phyloP scores from a whole-genome alignment of 2,797 vertebrate species.

The Dipus sagitta region DNA sequence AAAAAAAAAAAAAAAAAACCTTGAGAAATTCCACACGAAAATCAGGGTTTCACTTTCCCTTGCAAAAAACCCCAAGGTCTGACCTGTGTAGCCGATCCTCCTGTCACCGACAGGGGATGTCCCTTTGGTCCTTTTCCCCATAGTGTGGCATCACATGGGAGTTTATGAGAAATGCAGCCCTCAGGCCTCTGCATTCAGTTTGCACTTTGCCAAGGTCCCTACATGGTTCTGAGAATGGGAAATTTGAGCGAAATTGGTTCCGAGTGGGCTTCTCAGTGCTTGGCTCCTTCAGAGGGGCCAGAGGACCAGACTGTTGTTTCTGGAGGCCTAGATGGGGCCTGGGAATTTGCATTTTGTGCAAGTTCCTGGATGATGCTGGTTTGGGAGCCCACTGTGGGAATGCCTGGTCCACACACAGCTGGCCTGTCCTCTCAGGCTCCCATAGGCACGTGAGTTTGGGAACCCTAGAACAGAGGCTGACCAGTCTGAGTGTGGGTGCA shows the following conservation, averaged over 20 bases:
- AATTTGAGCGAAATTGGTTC: not conserved
- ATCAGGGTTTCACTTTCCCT: not conserved
- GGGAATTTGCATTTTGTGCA: not conserved
- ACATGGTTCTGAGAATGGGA: rapidly evolving
- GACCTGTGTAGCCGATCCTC: not conserved
- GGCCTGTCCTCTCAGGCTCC: not conserved
- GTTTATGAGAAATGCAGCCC: not conserved
- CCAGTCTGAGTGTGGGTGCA: too few species aligned
- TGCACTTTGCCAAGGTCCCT: not conserved
- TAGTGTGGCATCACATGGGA: not conserved
- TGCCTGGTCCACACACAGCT: not conserved
- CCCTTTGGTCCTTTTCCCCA: not conserved
- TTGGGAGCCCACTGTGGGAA: not conserved
- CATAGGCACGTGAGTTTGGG: not conserved
- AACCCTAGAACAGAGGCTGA: not conserved
- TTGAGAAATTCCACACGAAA: not conserved
- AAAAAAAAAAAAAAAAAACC: too few species aligned
- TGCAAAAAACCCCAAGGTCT: not conserved
- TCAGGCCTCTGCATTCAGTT: not conserved
- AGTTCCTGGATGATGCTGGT: not conserved
- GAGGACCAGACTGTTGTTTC: not conserved
- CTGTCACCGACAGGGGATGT: too few species aligned
- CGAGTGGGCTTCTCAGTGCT: not conserved
- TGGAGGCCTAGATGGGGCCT: not conserved
- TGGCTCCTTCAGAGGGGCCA: not conserved